These are phyloP conservation scores for Cylindroiulus punctatus DNA, from an alignment of 2,888 invertebrate species.

Conservation along the genomic window DNA sequence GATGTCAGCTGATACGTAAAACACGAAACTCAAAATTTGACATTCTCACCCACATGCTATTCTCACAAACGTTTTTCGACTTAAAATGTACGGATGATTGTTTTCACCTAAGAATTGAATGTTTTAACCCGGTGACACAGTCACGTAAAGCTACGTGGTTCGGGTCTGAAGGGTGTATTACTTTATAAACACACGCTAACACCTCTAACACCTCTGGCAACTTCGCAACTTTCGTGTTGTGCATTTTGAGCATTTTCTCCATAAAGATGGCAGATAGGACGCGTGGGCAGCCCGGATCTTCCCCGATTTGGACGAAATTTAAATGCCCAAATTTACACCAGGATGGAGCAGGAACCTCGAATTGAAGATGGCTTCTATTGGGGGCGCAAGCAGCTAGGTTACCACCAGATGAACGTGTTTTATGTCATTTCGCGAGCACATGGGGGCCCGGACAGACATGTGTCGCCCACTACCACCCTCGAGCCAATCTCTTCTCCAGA, in stretches of 20 bases:
- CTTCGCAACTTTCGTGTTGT: background rate
- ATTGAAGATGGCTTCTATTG: background rate
- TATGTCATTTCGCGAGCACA: background rate
- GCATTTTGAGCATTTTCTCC: background rate
- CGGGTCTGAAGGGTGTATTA: background rate
- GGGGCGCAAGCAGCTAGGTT: background rate
- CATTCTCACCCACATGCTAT: too few relatives aligned
- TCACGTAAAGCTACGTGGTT: background rate
- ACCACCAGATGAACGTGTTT: slow-evolving; percentile 3
- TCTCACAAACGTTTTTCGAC: too few relatives aligned
- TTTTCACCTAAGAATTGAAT: too few relatives aligned
- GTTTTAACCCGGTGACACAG: too few relatives aligned
- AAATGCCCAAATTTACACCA: too few relatives aligned
- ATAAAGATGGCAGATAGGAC: background rate
- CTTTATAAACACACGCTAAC: too few relatives aligned
- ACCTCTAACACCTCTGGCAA: too few relatives aligned
- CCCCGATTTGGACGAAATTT: background rate
- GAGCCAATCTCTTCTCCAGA: slow-evolving; percentile 12
- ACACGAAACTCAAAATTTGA: too few relatives aligned
- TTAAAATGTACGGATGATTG: too few relatives aligned
- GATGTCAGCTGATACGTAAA: too few relatives aligned
- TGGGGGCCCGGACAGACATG: background rate
- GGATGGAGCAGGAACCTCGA: background rate
- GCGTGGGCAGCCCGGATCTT: background rate
- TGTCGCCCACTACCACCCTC: background rate